These are phyloP conservation scores for Halichoeres trimaculatus DNA, from an alignment of 2,113 vertebrate species.

Conservation along the genomic window DNA sequence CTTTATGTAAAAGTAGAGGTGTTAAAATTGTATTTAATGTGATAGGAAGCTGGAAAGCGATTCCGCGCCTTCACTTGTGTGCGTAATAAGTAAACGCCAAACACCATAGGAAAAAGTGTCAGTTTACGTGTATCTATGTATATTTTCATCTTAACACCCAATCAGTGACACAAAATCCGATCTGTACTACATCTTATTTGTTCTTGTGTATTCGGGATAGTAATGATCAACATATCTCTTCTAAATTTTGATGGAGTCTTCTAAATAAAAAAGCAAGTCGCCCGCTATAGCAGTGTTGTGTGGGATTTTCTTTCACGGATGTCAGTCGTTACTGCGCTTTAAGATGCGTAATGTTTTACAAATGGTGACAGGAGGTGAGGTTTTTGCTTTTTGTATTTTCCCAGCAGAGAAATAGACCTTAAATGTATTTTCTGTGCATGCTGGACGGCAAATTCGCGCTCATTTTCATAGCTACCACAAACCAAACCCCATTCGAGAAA, in stretches of 20 bases:
- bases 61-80: neutral
- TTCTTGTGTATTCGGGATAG: neutral
- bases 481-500: no score
- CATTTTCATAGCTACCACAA: no score
- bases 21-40: neutral
- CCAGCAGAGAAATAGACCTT: no score
- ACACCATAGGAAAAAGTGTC: neutral
- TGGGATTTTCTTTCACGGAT: neutral
- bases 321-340: neutral
- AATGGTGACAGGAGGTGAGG: neutral
- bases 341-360: neutral
- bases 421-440: no score
- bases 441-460: no score
- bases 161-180: neutral
- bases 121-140: rapidly evolving
- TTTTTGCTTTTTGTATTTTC: no score
- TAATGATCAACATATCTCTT: neutral
- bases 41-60: neutral
- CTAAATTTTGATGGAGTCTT: neutral
- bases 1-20: no score
- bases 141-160: neutral
- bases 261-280: neutral
- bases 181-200: neutral
- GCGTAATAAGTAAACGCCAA: no score
- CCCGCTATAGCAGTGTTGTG: neutral